These are phyloP conservation scores for Corythornis leucogaster DNA, from an alignment of 2,797 vertebrate species.

Conservation along the genomic window DNA sequence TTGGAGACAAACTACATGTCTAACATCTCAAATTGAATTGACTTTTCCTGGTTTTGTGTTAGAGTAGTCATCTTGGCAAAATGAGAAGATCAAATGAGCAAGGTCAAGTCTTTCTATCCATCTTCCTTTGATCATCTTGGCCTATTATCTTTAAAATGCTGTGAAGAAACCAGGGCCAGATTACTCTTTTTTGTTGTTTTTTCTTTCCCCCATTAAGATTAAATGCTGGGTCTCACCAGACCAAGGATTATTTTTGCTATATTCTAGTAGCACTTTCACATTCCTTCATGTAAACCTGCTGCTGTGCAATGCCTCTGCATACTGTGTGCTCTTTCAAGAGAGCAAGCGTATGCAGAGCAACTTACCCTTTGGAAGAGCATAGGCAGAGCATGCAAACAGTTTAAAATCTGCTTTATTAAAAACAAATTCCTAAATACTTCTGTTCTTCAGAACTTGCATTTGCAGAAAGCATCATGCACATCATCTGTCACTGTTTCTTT, in stretches of 20 bases:
- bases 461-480: not conserved
- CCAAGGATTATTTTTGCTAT: not conserved
- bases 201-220: not conserved
- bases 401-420: not conserved
- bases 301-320: not conserved
- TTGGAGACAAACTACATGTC: not conserved
- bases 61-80: not conserved
- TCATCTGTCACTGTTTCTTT: not conserved
- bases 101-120: not conserved
- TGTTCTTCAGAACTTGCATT: not conserved
- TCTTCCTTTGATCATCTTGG: not conserved
- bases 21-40: not conserved
- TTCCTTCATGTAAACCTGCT: not conserved
- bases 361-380: not conserved
- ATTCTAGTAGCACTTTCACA: not conserved
- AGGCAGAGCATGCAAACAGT: not conserved
- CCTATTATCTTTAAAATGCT: not conserved
- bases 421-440: not conserved
- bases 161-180: not conserved
- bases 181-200: not conserved
- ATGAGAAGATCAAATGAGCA: not conserved
- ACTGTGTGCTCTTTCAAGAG: not conserved
- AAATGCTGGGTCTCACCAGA: not conserved
- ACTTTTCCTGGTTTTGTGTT: not conserved
- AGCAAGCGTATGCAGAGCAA: not conserved